These are phyloP conservation scores for Argyrosomus regius DNA, from an alignment of 2,797 vertebrate genomes.

Conservation along the genomic window DNA sequence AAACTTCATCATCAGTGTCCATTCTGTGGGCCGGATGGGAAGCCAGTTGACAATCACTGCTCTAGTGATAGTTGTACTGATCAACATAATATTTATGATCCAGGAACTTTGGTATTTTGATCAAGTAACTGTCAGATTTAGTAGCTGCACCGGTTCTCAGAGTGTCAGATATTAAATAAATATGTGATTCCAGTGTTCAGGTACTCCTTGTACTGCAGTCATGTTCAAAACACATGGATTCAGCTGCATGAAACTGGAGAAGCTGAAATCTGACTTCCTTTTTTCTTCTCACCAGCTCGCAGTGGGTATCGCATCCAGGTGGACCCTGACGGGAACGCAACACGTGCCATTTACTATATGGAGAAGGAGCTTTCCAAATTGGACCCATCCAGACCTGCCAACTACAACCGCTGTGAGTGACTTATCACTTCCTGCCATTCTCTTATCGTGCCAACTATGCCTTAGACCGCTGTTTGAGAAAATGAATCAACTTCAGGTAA, in stretches of 20 bases:
- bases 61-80: no score
- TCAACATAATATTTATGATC: not conserved
- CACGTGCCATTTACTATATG: constrained; percentile 94
- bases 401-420: constrained; percentile 88
- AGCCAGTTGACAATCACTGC: no score
- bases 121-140: not conserved
- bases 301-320: constrained; percentile 95
- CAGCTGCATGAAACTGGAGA: not conserved
- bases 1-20: no score
- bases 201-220: not conserved
- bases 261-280: not conserved
- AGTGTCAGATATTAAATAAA: not conserved
- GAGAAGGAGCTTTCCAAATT: constrained; percentile 92
- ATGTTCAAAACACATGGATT: not conserved
- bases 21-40: no score
- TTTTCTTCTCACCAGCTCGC: constrained; percentile 76
- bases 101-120: not conserved
- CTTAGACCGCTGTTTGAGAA: not conserved
- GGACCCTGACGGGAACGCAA: constrained; percentile 91
- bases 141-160: not conserved
- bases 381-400: constrained; percentile 87
- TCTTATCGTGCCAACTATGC: not conserved
- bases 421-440: constrained; percentile 7
- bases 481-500: constrained; percentile 9
- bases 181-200: not conserved